Percentiles rank a stretch among this genome's conserved stretches.
Evolutionary conservation across 2,113 vertebrate genomes (phyloP).

Genomic region (Zootoca vivipara): DNA sequence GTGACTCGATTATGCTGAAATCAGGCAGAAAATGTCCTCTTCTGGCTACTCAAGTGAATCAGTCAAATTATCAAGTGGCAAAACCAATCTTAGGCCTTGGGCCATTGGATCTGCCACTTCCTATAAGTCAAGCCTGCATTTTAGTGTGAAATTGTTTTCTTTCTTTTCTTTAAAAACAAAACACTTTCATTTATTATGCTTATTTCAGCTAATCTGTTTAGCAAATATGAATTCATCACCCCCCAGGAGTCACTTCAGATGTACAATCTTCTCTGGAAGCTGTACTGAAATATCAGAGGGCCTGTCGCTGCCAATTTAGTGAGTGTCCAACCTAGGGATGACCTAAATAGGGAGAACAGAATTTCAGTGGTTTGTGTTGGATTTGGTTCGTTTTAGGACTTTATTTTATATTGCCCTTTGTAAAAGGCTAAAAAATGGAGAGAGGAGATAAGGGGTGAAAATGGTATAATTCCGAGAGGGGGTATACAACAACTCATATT

Average conservation of each 20-base stretch:
- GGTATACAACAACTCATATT: too few relatives aligned
- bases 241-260: conserved; percentile 65
- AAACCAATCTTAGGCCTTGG: conserved; percentile 82
- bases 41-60: conserved; percentile 83
- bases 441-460: conserved; percentile 32
- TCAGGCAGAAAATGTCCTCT: conserved; percentile 85
- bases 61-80: conserved; percentile 84
- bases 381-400: too few relatives aligned
- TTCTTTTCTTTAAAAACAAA: not conserved
- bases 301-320: conserved; percentile 18
- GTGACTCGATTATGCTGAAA: conserved; percentile 83
- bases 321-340: not conserved
- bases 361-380: not conserved
- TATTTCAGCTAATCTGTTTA: conserved; percentile 79
- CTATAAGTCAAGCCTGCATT: conserved; percentile 81
- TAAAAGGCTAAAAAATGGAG: conserved; percentile 5
- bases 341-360: conserved; percentile 9
- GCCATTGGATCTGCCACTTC: conserved; percentile 83
- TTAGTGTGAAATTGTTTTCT: conserved; percentile 82
- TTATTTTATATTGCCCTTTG: not conserved
- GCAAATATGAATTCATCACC: conserved; percentile 60
- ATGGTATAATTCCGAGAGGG: not conserved
- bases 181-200: conserved; percentile 84
- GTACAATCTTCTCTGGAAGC: conserved; percentile 22
- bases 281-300: conserved; percentile 36